Base-by-base conservation (phyloP, 2,113 vertebrate genomes). In the Ageneiosus marmoratus region DNA sequence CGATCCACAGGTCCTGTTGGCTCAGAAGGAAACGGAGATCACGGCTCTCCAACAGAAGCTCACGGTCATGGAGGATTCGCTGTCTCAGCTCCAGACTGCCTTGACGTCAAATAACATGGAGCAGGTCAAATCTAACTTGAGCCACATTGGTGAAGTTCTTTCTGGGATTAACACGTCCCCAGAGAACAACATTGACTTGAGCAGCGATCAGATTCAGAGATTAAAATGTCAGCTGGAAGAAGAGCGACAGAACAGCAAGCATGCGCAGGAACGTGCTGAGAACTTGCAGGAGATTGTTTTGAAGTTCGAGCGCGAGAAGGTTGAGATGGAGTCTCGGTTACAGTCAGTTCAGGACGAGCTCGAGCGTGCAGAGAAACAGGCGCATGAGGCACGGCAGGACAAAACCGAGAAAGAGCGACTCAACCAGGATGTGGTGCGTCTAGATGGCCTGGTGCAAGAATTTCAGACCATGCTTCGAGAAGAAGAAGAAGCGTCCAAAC, bases 331-430 rank as follows among this genome's bases (percentile, higher is more conserved):
- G 51, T 62, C 84, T 24, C 91, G 89, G 75, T 89, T 95, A 60
- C 88, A 87, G 13, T 86, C 82, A 48, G 86, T 94, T 58, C 89
- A 93, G 85, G 87, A 83, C 18, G 89, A 87, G 53, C 87, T 95
- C 24, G 89, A 84, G 85, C 82, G 80, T 62, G 86, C 92, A 65
- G 92, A 94, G 85, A 88, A 83, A 69, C 91, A 89, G 84, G 91
- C 90, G 51, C 87, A 88, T 73, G 93, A 94, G 85, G 88, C 89
- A 34, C 91, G 92, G 62, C 86, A 37, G 60, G 91, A 90, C 56
- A 95, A 95, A 87, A 86, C 83, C 5, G 95, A 96, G 83, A 94
- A 95, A 65, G 92, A 95, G 72, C 84, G 77, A 22, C 89, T 95
- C 50, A 95, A 94, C 87, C 79, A 85, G 62, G 92, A 96, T 73